Percentiles rank a stretch among this genome's conserved stretches.
These are phyloP conservation scores for Deroptyus accipitrinus DNA, from an alignment of 2,113 vertebrate genomes.

Conservation along the genomic window DNA sequence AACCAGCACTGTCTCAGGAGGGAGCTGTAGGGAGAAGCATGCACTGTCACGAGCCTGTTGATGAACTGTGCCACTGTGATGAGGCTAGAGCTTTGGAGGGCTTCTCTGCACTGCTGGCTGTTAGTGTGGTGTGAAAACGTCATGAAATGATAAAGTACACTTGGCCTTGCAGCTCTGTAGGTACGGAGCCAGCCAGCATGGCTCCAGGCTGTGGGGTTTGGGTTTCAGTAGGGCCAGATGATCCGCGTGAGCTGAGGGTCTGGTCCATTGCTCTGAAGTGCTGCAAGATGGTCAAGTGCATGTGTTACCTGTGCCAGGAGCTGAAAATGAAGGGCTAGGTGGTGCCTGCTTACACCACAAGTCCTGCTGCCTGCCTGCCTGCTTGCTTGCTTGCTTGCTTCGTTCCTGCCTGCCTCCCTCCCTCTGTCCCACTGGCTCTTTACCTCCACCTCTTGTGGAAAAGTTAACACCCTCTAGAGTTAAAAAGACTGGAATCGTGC, in stretches of 20 bases:
- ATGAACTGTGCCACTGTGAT: not conserved
- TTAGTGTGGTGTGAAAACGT: not conserved
- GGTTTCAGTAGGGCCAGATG: not conserved
- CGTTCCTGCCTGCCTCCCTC: not conserved
- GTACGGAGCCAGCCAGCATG: not conserved
- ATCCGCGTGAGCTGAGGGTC: not conserved
- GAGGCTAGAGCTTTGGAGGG: not conserved
- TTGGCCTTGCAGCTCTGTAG: not conserved
- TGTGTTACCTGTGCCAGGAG: not conserved
- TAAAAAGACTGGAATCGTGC: not conserved
- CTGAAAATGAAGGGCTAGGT: not conserved
- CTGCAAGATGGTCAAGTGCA: not conserved
- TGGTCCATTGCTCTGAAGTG: not conserved
- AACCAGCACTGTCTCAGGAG: not conserved
- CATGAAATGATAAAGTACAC: fast-evolving
- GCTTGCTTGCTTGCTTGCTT: not conserved
- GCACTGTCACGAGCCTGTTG: not conserved
- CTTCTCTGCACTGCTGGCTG: not conserved
- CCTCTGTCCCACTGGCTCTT: not conserved
- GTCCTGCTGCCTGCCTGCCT: not conserved
- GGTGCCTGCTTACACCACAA: not conserved
- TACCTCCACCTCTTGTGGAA: not conserved
- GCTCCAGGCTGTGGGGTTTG: not conserved
- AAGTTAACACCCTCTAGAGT: not conserved
- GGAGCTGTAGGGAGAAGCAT: not conserved